A percentile compares a stretch with the other conserved stretches of the same genome.
Evolutionary conservation across 2,113 vertebrate genomes (phyloP).

Genomic region (Neoarius graeffei): DNA sequence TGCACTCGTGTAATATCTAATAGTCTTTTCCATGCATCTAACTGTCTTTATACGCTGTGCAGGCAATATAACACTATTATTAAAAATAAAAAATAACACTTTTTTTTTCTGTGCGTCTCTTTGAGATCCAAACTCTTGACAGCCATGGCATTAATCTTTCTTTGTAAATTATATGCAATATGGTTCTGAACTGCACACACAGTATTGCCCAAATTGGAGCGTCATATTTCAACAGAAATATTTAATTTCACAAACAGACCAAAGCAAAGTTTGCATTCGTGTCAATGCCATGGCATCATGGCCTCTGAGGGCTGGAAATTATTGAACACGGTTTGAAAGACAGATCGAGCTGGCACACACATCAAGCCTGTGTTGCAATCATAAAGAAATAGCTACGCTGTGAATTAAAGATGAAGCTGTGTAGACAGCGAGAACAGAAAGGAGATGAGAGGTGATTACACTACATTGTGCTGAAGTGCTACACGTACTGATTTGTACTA

Average conservation of each 20-base stretch:
- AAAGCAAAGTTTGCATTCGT: conserved; percentile 65
- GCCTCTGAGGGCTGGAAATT: conserved; percentile 71
- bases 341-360: conserved; percentile 68
- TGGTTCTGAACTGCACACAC: no score
- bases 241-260: conserved; percentile 14
- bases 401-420: conserved; percentile 75
- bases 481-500: neutral
- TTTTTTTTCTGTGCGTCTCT: neutral
- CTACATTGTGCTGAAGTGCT: neutral
- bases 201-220: neutral
- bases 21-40: no score
- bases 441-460: conserved; percentile 42
- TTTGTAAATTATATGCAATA: neutral
- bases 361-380: conserved; percentile 78
- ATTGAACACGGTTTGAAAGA: conserved; percentile 75
- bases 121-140: neutral
- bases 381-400: conserved; percentile 73
- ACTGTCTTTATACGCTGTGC: no score
- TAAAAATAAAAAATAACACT: neutral
- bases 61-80: no score
- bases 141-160: neutral
- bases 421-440: conserved; percentile 51
- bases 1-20: neutral
- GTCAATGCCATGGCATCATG: conserved; percentile 61
- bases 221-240: neutral